A percentile compares a stretch with the other conserved stretches of the same genome.
Conservation (phyloP, 2,113 vertebrate species). For the Ctenodactylus gundi region DNA sequence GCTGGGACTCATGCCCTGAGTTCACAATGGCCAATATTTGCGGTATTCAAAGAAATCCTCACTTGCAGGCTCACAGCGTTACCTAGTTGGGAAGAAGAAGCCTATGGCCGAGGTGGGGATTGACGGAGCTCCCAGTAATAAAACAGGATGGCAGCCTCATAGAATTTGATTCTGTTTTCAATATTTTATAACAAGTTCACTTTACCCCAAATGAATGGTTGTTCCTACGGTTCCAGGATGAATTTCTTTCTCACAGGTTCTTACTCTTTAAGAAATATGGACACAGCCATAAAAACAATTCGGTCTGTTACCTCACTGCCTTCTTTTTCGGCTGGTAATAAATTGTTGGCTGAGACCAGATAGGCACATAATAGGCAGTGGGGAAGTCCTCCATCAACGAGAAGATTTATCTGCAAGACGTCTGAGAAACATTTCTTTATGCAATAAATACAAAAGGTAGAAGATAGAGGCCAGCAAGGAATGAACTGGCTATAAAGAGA, state of each 20-base stretch:
- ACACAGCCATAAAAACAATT: slow-evolving; percentile 78
- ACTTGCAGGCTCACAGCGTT: not conserved
- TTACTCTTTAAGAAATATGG: slow-evolving; percentile 76
- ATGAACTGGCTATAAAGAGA: slow-evolving; percentile 62
- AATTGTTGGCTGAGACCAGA: slow-evolving; percentile 75
- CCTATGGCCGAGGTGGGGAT: slow-evolving; percentile 25
- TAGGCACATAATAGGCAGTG: slow-evolving; percentile 76
- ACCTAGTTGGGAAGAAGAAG: slow-evolving; percentile 36
- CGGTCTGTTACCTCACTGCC: slow-evolving; percentile 78
- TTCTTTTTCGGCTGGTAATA: slow-evolving; percentile 79
- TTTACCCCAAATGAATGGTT: slow-evolving; percentile 66
- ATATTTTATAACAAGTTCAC: slow-evolving; percentile 74
- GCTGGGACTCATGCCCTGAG: not conserved
- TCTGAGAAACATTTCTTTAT: slow-evolving; percentile 68
- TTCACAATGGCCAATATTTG: not conserved
- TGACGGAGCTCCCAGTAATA: slow-evolving; percentile 58
- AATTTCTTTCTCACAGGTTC: slow-evolving; percentile 80
- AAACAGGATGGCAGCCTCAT: slow-evolving; percentile 50
- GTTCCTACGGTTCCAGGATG: slow-evolving; percentile 65
- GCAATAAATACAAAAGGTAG: slow-evolving; percentile 71
- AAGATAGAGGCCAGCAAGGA: slow-evolving; percentile 69
- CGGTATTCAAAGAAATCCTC: not conserved
- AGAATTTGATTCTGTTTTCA: slow-evolving; percentile 71
- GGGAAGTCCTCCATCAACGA: slow-evolving; percentile 77
- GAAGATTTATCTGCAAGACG: slow-evolving; percentile 78